These are phyloP conservation scores for Tonatia bakeri DNA, from an alignment of 2,113 vertebrate genomes.

Conservation along the genomic window DNA sequence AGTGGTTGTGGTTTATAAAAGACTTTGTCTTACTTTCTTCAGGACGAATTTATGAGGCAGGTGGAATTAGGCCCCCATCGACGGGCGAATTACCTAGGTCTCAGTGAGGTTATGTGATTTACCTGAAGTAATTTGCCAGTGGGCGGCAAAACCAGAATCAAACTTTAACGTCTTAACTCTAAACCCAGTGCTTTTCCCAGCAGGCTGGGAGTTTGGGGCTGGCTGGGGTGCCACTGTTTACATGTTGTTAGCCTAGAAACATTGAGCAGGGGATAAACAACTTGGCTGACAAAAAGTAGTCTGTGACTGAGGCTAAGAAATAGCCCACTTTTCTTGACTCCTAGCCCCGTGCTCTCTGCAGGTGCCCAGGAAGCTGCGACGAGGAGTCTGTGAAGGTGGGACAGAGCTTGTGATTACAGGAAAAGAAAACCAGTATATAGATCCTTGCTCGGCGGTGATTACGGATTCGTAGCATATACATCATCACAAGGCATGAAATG, in stretches of 20 bases:
- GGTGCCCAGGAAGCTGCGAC: not conserved
- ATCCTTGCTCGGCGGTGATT: not conserved
- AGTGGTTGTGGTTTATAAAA: constrained; percentile 2
- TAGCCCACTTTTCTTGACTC: not conserved
- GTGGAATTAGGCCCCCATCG: not conserved
- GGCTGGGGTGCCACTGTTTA: not conserved
- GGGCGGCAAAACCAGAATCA: not conserved
- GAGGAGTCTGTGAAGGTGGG: too few species aligned
- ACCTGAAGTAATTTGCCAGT: not conserved
- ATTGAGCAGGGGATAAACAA: not conserved
- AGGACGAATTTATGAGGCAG: not conserved
- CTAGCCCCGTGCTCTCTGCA: fast-evolving
- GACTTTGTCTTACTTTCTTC: not conserved
- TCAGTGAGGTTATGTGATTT: not conserved
- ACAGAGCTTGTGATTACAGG: not conserved
- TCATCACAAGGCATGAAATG: not conserved
- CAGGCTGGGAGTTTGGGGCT: not conserved
- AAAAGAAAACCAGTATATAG: not conserved
- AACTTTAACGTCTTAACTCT: not conserved
- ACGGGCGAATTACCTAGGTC: not conserved
- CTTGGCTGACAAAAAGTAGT: not conserved
- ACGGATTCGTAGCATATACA: not conserved
- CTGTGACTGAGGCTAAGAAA: not conserved
- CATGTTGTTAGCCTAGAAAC: not conserved
- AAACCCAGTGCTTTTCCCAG: not conserved